Percentiles rank a stretch among this genome's conserved stretches.
Evolutionary conservation across 2,888 invertebrate genomes (phyloP).

Genomic region (Bellardia pandia): DNA sequence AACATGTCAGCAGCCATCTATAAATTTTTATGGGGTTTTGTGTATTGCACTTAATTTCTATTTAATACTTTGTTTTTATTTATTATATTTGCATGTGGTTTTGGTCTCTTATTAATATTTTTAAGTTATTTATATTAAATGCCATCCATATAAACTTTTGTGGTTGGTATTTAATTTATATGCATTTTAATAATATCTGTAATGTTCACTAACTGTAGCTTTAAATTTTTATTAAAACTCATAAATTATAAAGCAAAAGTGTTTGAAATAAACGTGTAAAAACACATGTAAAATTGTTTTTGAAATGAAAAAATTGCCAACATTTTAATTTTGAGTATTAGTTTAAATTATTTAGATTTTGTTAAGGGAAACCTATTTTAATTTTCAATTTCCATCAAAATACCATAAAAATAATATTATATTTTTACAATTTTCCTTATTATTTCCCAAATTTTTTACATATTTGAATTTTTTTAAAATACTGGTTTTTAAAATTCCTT

Average conservation of each 20-base stretch:
- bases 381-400: too few species aligned
- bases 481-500: too few species aligned
- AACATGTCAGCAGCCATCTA: neutral
- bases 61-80: slow-evolving; percentile 34
- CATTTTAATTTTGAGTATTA: neutral
- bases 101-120: slow-evolving; percentile 52
- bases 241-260: neutral
- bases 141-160: slow-evolving; percentile 55
- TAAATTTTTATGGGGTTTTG: slow-evolving; percentile 49
- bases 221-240: neutral
- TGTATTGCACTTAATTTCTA: slow-evolving; percentile 50
- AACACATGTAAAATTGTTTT: too few species aligned
- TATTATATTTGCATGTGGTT: slow-evolving; percentile 47
- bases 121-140: slow-evolving; percentile 54
- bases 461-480: too few species aligned
- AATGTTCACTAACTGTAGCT: neutral
- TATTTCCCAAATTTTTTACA: too few species aligned
- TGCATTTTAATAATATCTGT: neutral
- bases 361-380: too few species aligned
- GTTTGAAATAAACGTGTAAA: neutral
- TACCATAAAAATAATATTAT: too few species aligned
- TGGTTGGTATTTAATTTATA: slow-evolving; percentile 2
- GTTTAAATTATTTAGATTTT: neutral
- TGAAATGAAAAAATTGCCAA: too few species aligned
- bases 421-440: too few species aligned